Conservation (phyloP, 2,113 vertebrate genomes). For the Podocnemis expansa region DNA sequence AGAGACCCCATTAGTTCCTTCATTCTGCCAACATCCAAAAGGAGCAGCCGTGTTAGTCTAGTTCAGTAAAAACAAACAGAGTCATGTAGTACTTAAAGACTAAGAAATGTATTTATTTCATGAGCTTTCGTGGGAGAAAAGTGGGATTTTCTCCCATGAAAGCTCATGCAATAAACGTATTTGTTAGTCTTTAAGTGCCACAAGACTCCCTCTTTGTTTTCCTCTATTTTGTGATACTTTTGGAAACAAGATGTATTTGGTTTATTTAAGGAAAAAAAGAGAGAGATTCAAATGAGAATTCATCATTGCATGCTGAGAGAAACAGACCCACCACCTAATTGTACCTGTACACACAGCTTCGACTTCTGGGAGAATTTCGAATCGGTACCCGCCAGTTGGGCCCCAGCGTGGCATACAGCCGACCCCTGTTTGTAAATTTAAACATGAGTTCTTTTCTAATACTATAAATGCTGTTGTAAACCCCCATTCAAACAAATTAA, state of each 20-base stretch:
- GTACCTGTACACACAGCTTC: constrained; percentile 94
- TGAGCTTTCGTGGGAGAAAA: no score
- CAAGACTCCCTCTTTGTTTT: no score
- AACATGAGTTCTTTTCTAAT: constrained; percentile 58
- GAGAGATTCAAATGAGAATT: background rate
- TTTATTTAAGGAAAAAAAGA: background rate
- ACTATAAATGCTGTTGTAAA: constrained; percentile 9
- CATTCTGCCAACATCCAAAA: no score
- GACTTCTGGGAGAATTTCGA: constrained; percentile 89
- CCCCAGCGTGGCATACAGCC: constrained; percentile 94
- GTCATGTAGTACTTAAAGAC: no score
- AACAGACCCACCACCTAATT: constrained; percentile 55
- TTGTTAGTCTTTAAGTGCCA: no score
- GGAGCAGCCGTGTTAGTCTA: no score
- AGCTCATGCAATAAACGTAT: no score
- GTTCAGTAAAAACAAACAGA: no score
- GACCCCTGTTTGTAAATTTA: constrained; percentile 88
- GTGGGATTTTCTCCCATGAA: no score
- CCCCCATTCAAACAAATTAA: background rate
- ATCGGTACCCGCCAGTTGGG: constrained; percentile 95
- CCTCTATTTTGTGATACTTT: background rate
- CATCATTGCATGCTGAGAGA: background rate
- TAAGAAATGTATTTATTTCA: no score
- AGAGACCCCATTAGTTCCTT: fast-evolving
- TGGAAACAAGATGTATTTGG: background rate